A percentile compares a stretch with the other conserved stretches of the same genome.
Evolutionary conservation across 2,888 invertebrate genomes (phyloP).

Genomic region (Platynereis dumerilii): DNA sequence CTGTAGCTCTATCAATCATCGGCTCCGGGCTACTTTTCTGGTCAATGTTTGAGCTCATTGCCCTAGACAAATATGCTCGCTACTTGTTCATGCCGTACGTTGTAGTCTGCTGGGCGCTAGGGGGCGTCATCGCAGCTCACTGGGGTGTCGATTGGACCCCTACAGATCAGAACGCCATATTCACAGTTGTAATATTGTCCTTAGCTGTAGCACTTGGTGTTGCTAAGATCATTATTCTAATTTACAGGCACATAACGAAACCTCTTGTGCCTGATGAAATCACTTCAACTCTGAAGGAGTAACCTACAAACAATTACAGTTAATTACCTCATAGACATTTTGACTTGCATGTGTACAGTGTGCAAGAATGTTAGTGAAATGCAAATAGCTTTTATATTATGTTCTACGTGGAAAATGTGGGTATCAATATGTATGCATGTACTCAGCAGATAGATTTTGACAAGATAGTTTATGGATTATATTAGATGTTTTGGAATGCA

Average conservation of each 20-base stretch:
- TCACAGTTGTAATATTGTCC: slow-evolving; percentile 43
- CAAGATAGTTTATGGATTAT: too few relatives aligned
- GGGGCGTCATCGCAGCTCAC: slow-evolving; percentile 46
- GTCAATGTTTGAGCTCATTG: slow-evolving; percentile 43
- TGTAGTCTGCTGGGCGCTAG: slow-evolving; percentile 47
- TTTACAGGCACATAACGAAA: background rate
- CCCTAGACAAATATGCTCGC: slow-evolving; percentile 48
- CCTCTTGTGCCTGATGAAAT: too few relatives aligned
- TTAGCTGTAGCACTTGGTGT: slow-evolving; percentile 10
- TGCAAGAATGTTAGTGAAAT: too few relatives aligned
- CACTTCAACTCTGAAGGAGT: too few relatives aligned
- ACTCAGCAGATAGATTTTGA: too few relatives aligned
- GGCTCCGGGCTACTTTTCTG: slow-evolving; percentile 39
- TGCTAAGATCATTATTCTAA: background rate
- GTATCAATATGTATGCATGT: too few relatives aligned
- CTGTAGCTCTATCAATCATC: slow-evolving; percentile 42
- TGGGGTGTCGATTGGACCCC: slow-evolving; percentile 29
- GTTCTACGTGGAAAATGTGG: too few relatives aligned
- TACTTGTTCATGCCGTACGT: slow-evolving; percentile 54
- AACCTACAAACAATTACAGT: too few relatives aligned
- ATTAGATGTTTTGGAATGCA: too few relatives aligned
- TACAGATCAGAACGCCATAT: slow-evolving; percentile 43
- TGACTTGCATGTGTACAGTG: too few relatives aligned
- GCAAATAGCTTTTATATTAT: too few relatives aligned
- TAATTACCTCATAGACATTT: too few relatives aligned